Base-by-base conservation (phyloP, 2,888 invertebrate species). In the Allophyes oxyacanthae region DNA sequence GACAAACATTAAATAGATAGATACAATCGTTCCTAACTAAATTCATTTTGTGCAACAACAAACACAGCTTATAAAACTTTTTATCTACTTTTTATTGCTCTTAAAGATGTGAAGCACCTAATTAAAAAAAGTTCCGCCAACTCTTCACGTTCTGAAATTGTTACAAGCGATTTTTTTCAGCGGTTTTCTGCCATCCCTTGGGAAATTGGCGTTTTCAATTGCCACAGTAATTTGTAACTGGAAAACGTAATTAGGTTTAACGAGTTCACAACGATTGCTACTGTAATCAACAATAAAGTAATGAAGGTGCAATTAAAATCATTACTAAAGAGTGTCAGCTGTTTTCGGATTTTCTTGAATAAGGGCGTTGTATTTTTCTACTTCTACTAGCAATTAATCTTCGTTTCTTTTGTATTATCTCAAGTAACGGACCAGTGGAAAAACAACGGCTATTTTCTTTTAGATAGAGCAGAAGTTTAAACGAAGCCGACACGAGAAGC, bases 181-280 rank as follows among this genome's bases (percentile, higher is more conserved):
- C 42, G 50, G 59, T 68, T 53, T 52, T 51, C 49, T 13, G 33
- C 41, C 44, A 48, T 54, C 71, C 41, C 43, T 40, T 1, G 68
- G 74, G 72, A 71, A 71, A 74, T 74, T 48, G 68, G 46, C 44
- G 59, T 45, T 55, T 73, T 73, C 72, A 73, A 71, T 74, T 73
- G 72, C 59, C 52, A 57, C 45, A 52, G 64, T 59, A 68, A 64
- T 71, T 68, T 34, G 56, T 74, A 50, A 55, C 54, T 64, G 53
- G 48, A 43, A 64, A 64, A 71, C 50, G 41, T 74, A 71, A 71
- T 71, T 45, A 59, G 52, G 52, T 43, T 59, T 58, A 71, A 74
- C 41, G 59, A 73, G 54, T 43, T 46, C 38, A 51, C 54, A 53
- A 62, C 43, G 45, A 68, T 67, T 50, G 25, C 40, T 41, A 25